Evolutionary conservation across 2,888 invertebrate species (phyloP).

Genomic region (Magallana nippona): DNA sequence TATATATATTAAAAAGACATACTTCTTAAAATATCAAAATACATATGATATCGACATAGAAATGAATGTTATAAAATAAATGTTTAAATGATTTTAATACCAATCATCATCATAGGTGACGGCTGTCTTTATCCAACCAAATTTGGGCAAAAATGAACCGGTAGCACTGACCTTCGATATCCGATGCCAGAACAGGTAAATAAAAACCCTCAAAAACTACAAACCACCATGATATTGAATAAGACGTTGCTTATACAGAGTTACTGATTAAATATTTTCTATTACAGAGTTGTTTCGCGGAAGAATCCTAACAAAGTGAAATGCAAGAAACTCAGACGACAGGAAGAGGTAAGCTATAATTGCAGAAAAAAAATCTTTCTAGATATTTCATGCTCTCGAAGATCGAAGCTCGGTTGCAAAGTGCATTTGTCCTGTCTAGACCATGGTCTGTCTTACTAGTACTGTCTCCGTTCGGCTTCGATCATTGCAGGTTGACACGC

Average conservation of each 20-base stretch:
- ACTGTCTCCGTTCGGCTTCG: too few species aligned
- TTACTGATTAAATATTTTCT: neutral
- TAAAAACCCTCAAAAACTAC: neutral
- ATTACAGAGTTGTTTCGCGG: slow-evolving; percentile 2
- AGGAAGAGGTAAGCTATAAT: neutral
- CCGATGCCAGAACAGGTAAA: neutral
- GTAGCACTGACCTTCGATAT: neutral
- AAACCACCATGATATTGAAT: too few species aligned
- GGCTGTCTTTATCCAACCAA: neutral
- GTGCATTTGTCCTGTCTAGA: too few species aligned
- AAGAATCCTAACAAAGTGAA: slow-evolving; percentile 18
- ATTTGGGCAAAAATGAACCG: neutral
- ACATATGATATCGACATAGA: neutral
- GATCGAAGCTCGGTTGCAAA: too few species aligned
- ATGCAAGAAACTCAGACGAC: neutral
- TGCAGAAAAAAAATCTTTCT: too few species aligned
- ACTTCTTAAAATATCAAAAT: neutral
- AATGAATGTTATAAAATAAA: too few species aligned
- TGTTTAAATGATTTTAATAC: too few species aligned
- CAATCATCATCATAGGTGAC: neutral
- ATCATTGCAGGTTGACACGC: too few species aligned
- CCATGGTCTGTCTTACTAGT: too few species aligned
- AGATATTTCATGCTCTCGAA: too few species aligned
- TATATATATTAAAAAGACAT: neutral
- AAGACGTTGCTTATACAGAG: too few species aligned